Base-by-base conservation (phyloP, 2,888 invertebrate species). In the Lypha dubia region DNA sequence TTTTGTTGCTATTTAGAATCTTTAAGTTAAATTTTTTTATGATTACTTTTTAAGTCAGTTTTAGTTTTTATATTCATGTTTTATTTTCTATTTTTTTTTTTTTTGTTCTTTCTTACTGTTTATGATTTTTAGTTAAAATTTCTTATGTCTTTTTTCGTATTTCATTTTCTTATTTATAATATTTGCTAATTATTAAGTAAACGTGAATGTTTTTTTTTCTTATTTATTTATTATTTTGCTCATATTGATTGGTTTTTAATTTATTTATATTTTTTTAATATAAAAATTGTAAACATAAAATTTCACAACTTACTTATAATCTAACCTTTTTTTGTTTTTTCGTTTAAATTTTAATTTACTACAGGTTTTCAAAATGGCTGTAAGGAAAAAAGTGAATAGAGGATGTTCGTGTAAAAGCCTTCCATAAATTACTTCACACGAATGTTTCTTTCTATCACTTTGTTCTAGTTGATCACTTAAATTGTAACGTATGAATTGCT, bases 131-230 rank as follows among this genome's bases (percentile, higher is more conserved):
- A 73, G 70, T 84, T 80, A 80, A 76, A 81, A 81, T 70, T 84
- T 84, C 65, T 73, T 70, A 32, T 74, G 38, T 44, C 51, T 60
- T 60, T 56, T 75, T 67, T 51, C 9, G 24, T 60, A 62, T 63
- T 62, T 75, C 41, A 46, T 41, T 35, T 53, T 62, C 20, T 68
- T 83, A 70, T 53, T 60, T 73, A 65, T 75, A 63, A 75, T 84
- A 68, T 73, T 84, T 84, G 76, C 76, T 84, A 84, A 73, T 63
- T 80, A 28, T 77, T 76, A 70, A 79, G 58, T 83, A 79, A 79
- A 83, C 63, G 74, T 83, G 79, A 80, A 62, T 53, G 32, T 53
- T 22, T 28, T 53, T 22, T 51, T 56, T 65, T 71, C 38, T n/a
- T n/a, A n/a, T n/a, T n/a, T 32, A 41, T 74, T 67, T 28, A 49